Conservation (phyloP, 92 coral and sea anemone genomes). For the Porites lobata region DNA sequence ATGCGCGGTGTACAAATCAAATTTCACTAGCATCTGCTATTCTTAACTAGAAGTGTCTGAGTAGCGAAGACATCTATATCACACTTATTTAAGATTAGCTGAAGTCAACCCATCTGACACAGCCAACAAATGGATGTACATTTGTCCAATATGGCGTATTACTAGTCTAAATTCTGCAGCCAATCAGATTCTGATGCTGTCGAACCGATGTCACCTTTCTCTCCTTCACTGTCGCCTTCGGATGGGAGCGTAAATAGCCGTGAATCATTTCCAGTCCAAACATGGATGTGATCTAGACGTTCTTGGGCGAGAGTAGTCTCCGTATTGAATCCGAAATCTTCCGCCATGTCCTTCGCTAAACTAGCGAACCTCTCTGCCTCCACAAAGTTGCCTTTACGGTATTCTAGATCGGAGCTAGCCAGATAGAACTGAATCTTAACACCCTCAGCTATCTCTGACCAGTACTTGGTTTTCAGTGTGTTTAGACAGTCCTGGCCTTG, state of each 20-base stretch:
- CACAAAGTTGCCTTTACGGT: constrained; percentile 47
- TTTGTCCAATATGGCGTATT: no score
- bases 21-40: no score
- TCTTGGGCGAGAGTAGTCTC: constrained; percentile 62
- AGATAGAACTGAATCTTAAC: constrained; percentile 32
- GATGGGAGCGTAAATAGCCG: neutral
- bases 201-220: constrained; percentile 51
- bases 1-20: no score
- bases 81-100: no score
- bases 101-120: no score
- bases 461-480: constrained; percentile 37
- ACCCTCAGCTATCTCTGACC: constrained; percentile 45
- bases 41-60: no score
- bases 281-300: constrained; percentile 45
- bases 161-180: neutral
- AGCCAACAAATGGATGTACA: no score
- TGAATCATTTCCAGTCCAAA: neutral
- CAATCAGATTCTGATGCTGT: constrained; percentile 50
- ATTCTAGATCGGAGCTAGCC: constrained; percentile 73
- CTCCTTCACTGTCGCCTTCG: constrained; percentile 35
- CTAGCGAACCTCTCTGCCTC: constrained; percentile 59
- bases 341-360: constrained; percentile 60
- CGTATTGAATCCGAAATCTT: constrained; percentile 47
- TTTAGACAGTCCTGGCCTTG: constrained; percentile 54
- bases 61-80: no score